Conservation (phyloP, 1,140 invertebrate genomes). For the Lucilia cuprina region DNA sequence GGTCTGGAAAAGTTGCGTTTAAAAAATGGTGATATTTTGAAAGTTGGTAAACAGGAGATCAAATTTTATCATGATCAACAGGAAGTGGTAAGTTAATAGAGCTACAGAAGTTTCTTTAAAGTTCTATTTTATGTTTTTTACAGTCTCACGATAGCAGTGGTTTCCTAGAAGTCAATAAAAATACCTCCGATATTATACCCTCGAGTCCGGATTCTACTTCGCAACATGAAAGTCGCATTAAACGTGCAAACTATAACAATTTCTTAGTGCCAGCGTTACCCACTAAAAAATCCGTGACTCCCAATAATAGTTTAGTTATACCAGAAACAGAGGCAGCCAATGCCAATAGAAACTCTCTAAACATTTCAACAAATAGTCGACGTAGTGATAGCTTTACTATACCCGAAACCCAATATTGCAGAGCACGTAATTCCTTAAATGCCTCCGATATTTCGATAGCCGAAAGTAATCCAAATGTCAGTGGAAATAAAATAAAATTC, state of each 20-base stretch:
- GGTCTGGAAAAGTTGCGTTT: neutral
- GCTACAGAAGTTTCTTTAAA: too few species aligned
- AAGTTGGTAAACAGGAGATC: neutral
- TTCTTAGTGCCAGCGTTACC: constrained; percentile 9
- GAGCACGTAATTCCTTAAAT: neutral
- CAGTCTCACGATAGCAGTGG: constrained; percentile 31
- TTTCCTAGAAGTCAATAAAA: constrained; percentile 16
- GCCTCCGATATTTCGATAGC: neutral
- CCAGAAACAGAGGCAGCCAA: neutral
- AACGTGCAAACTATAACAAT: constrained; percentile 11
- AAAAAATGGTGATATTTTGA: neutral
- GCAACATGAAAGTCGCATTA: neutral
- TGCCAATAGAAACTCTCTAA: constrained; percentile 15
- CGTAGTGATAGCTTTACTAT: constrained; percentile 34
- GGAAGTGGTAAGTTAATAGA: constrained; percentile 2
- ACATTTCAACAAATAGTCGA: neutral
- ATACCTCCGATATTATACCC: constrained; percentile 15
- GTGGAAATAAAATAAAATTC: constrained; percentile 10
- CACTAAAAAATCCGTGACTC: neutral
- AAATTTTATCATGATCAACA: neutral
- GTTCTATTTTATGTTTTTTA: neutral
- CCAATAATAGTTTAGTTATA: constrained; percentile 10
- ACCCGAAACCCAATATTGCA: constrained; percentile 38
- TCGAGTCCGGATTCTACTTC: constrained; percentile 25
- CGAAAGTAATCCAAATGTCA: constrained; percentile 4